Evolutionary conservation across 2,888 invertebrate species (phyloP).

Genomic region (Eulithis testata): DNA sequence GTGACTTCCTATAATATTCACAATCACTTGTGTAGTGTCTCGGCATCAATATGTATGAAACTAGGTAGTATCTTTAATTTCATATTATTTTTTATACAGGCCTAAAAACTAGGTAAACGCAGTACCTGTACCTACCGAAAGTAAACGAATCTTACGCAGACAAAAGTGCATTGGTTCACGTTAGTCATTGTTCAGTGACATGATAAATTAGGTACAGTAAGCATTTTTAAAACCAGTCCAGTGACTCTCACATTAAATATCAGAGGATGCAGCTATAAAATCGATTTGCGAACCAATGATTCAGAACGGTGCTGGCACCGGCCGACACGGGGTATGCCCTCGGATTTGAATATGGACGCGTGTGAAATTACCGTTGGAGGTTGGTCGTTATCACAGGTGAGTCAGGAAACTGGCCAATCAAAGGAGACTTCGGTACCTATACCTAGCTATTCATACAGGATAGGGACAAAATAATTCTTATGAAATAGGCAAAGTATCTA

Average conservation of each 20-base stretch:
- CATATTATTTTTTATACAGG: too few species aligned
- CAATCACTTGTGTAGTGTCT: not conserved
- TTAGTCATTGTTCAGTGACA: too few species aligned
- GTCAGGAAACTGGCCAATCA: conserved; percentile 3
- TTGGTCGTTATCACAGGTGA: conserved; percentile 20
- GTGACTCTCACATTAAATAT: conserved; percentile 21
- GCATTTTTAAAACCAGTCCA: conserved; percentile 4
- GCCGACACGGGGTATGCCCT: conserved; percentile 54
- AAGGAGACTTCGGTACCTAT: not conserved
- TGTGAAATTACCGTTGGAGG: conserved; percentile 28
- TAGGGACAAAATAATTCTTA: too few species aligned
- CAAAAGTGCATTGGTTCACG: too few species aligned
- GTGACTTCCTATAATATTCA: not conserved
- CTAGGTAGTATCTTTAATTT: too few species aligned
- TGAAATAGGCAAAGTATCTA: too few species aligned
- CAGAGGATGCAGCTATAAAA: conserved; percentile 47
- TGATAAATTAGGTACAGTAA: too few species aligned
- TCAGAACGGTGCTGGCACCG: conserved; percentile 68
- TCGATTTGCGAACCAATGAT: conserved; percentile 67
- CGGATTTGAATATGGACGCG: conserved; percentile 37
- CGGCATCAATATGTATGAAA: not conserved
- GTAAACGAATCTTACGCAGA: too few species aligned
- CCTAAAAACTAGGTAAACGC: too few species aligned
- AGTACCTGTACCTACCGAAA: too few species aligned
- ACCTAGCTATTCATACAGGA: too few species aligned